Percentiles rank a stretch among this genome's conserved stretches.
phyloP scores from a whole-genome alignment of 35 echinoderm and acorn worm species.

The Apostichopus japonicus region DNA sequence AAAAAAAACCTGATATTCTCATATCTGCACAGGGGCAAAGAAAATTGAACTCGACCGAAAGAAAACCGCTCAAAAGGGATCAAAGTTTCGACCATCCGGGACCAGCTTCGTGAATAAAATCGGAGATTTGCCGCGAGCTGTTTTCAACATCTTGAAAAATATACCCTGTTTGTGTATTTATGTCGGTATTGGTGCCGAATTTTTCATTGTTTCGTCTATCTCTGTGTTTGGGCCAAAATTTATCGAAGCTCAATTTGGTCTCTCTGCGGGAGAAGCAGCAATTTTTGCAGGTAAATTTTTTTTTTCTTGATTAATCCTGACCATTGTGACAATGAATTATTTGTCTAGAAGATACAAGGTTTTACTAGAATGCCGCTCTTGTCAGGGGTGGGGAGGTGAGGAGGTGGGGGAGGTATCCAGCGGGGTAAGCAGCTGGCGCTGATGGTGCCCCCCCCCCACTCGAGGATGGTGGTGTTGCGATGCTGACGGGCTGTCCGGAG shows the following conservation, averaged over 20 bases:
- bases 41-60: constrained; percentile 5
- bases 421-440: too few relatives aligned
- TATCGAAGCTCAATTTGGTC: constrained; percentile 69
- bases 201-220: constrained; percentile 58
- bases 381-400: not conserved
- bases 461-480: too few relatives aligned
- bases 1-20: too few relatives aligned
- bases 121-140: constrained; percentile 57
- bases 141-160: constrained; percentile 68
- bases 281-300: constrained; percentile 62
- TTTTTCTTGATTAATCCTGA: too few relatives aligned
- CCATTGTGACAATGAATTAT: too few relatives aligned
- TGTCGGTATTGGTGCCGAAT: constrained; percentile 53
- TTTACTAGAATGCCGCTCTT: not conserved
- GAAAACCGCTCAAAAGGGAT: constrained; percentile 51
- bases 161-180: constrained; percentile 60
- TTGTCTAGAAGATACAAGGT: too few relatives aligned
- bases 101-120: constrained; percentile 40
- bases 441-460: too few relatives aligned
- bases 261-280: constrained; percentile 57
- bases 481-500: too few relatives aligned
- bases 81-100: constrained; percentile 43
- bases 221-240: constrained; percentile 75
- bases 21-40: constrained; percentile 37
- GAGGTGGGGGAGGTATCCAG: too few relatives aligned